Evolutionary conservation across 1,140 invertebrate genomes (phyloP).

Genomic region (Prorops nasuta): DNA sequence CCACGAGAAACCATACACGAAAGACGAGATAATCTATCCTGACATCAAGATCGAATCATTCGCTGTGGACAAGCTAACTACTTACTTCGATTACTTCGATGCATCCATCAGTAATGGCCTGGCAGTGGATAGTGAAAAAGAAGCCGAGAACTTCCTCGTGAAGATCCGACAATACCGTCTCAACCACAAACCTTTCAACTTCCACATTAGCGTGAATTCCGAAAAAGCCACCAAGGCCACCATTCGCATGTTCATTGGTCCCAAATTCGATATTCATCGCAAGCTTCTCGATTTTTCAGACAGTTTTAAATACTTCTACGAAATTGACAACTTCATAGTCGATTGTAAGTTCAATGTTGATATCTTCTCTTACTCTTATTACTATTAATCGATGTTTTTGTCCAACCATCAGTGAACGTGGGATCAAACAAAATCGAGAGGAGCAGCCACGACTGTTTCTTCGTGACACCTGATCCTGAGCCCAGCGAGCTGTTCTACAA

Average conservation of each 20-base stretch:
- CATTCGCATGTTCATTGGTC: conserved; percentile 69
- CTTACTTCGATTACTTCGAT: conserved; percentile 71
- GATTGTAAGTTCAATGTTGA: conserved; percentile 38
- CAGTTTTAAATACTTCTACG: conserved; percentile 63
- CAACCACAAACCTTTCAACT: conserved; percentile 66
- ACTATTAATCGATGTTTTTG: no score
- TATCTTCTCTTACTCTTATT: no score
- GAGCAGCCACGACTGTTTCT: conserved; percentile 45
- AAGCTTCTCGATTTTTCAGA: conserved; percentile 52
- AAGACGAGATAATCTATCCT: conserved; percentile 61
- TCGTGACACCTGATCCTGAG: conserved; percentile 35
- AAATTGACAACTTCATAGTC: conserved; percentile 58
- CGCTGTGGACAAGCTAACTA: conserved; percentile 63
- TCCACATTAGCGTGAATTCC: conserved; percentile 61
- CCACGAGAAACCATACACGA: conserved; percentile 60
- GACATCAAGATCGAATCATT: conserved; percentile 65
- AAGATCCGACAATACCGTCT: conserved; percentile 48
- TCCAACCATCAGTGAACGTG: conserved; percentile 45
- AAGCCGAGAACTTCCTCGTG: conserved; percentile 31
- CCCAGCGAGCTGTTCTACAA: conserved; percentile 39
- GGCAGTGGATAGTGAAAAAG: conserved; percentile 35
- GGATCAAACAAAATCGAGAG: conserved; percentile 48
- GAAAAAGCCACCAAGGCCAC: conserved; percentile 58
- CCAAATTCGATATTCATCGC: conserved; percentile 64
- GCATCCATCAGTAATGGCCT: conserved; percentile 67